phyloP scores from a whole-genome alignment of 2,113 vertebrate genomes.

The Cyprinodon tularosa region DNA sequence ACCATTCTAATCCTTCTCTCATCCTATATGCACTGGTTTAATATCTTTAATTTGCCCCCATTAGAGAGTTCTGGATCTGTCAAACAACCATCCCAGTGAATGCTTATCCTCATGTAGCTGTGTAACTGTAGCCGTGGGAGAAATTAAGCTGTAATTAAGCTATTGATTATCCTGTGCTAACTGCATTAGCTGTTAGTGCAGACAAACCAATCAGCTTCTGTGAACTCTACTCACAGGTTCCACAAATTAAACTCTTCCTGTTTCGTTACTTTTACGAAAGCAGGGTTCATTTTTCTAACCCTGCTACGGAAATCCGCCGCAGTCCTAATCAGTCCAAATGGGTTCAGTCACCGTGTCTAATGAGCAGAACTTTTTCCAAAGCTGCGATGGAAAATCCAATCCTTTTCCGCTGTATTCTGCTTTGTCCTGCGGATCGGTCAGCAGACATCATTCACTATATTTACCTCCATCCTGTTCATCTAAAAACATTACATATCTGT shows the following conservation, averaged over 20 bases:
- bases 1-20: too few species aligned
- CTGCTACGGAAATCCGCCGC: not conserved
- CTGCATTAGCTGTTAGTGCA: not conserved
- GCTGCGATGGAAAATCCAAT: slow-evolving; percentile 69
- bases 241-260: not conserved
- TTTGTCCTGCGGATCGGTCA: slow-evolving; percentile 37
- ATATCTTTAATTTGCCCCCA: not conserved
- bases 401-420: slow-evolving; percentile 33
- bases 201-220: not conserved
- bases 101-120: not conserved
- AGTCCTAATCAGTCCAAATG: slow-evolving; percentile 25
- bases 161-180: not conserved
- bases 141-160: not conserved
- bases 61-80: not conserved
- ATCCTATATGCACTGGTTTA: not conserved
- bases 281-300: not conserved
- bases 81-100: not conserved
- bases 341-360: slow-evolving; percentile 43
- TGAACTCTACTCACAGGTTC: not conserved
- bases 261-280: not conserved
- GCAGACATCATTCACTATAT: not conserved
- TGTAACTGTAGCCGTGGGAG: not conserved
- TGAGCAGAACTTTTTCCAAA: slow-evolving; percentile 56
- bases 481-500: not conserved
- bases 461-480: not conserved